A percentile compares a stretch with the other conserved stretches of the same genome.
phyloP scores from a whole-genome alignment of 2,888 invertebrate species.

The Drosophila imparisetae region DNA sequence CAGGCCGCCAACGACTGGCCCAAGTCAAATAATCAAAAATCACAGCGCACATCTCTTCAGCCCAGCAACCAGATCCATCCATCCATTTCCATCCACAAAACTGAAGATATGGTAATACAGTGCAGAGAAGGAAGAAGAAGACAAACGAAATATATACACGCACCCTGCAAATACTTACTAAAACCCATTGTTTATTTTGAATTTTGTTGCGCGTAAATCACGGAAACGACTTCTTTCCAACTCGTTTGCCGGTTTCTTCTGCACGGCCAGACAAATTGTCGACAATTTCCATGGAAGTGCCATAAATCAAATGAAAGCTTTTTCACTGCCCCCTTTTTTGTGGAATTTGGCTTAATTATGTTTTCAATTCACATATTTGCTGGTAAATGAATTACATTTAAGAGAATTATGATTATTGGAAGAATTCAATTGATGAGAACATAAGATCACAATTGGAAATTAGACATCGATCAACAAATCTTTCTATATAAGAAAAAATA shows the following conservation, averaged over 20 bases:
- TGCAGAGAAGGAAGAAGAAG: neutral
- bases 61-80: neutral
- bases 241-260: conserved; percentile 38
- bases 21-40: conserved; percentile 69
- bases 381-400: conserved; percentile 24
- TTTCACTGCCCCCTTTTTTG: conserved; percentile 40
- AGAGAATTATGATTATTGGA: conserved; percentile 4
- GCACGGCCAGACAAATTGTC: conserved; percentile 73
- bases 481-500: neutral
- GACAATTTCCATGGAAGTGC: conserved; percentile 77
- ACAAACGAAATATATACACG: conserved; percentile 9
- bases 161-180: conserved; percentile 59
- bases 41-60: neutral
- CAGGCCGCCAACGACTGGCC: conserved; percentile 49
- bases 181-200: conserved; percentile 73
- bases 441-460: neutral
- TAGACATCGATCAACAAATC: neutral
- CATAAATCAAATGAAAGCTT: conserved; percentile 71
- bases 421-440: neutral
- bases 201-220: conserved; percentile 75
- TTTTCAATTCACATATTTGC: conserved; percentile 36
- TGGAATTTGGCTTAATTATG: conserved; percentile 65
- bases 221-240: conserved; percentile 70
- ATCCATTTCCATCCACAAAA: conserved; percentile 13
- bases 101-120: conserved; percentile 37